Evolutionary conservation across 2,888 invertebrate genomes (phyloP).

Genomic region (Drosophila melanosoma): DNA sequence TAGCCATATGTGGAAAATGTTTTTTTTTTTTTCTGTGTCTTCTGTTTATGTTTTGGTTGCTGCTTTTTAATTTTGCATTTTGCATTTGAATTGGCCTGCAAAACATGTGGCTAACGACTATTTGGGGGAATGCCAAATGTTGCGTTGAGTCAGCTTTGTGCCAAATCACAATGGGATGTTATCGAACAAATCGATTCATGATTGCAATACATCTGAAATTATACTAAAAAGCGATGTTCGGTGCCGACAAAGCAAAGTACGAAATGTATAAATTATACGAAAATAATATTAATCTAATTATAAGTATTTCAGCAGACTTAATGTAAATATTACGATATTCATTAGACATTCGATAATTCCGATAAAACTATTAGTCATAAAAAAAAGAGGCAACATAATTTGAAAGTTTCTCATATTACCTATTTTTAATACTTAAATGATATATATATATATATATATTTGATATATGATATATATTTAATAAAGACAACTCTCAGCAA

Average conservation of each 20-base stretch:
- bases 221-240: background rate
- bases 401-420: background rate
- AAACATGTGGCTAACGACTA: conserved; percentile 62
- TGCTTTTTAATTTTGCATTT: conserved; percentile 17
- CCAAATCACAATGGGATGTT: conserved; percentile 45
- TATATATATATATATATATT: too few species aligned
- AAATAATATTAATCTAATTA: background rate
- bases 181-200: conserved; percentile 13
- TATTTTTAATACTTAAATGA: background rate
- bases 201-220: background rate
- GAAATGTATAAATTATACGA: background rate
- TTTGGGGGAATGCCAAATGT: conserved; percentile 55
- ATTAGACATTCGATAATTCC: background rate
- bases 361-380: background rate
- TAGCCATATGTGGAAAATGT: conserved; percentile 55
- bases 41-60: conserved; percentile 11
- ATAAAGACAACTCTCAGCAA: background rate
- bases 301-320: background rate
- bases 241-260: background rate
- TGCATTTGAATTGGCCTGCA: conserved; percentile 8
- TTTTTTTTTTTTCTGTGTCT: background rate
- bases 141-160: conserved; percentile 43
- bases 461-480: too few species aligned
- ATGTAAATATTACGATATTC: background rate
- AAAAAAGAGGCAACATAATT: background rate